Conservation (phyloP, 2,113 vertebrate species). For the Macrotus californicus region DNA sequence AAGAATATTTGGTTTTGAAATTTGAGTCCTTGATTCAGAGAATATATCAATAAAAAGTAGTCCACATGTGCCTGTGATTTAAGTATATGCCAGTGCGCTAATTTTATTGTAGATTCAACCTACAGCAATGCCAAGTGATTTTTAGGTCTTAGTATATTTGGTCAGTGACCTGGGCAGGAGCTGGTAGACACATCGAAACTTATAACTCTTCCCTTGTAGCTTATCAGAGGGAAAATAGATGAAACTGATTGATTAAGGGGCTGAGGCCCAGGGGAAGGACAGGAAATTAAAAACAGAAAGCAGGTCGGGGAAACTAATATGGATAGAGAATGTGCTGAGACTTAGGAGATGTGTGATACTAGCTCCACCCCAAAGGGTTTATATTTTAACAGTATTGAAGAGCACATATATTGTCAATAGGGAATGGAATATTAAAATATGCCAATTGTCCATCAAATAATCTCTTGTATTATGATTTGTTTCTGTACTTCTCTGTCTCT, state of each 20-base stretch:
- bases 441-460: not conserved
- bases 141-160: not conserved
- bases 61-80: not conserved
- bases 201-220: not conserved
- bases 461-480: not conserved
- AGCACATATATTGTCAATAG: not conserved
- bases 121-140: not conserved
- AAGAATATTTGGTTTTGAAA: conserved; percentile 42
- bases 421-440: not conserved
- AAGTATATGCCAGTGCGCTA: not conserved
- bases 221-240: not conserved
- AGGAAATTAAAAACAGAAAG: conserved; percentile 44
- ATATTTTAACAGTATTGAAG: not conserved
- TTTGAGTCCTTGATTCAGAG: conserved; percentile 9
- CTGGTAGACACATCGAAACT: not conserved
- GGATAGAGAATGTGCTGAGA: not conserved
- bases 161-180: not conserved
- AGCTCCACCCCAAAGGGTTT: not conserved
- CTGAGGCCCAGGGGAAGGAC: not conserved
- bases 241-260: not conserved
- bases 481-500: not conserved
- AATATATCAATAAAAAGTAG: not conserved
- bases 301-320: not conserved
- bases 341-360: not conserved
- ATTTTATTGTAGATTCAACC: not conserved